phyloP scores from a whole-genome alignment of 2,797 vertebrate genomes.

The Macrochelys suwanniensis region DNA sequence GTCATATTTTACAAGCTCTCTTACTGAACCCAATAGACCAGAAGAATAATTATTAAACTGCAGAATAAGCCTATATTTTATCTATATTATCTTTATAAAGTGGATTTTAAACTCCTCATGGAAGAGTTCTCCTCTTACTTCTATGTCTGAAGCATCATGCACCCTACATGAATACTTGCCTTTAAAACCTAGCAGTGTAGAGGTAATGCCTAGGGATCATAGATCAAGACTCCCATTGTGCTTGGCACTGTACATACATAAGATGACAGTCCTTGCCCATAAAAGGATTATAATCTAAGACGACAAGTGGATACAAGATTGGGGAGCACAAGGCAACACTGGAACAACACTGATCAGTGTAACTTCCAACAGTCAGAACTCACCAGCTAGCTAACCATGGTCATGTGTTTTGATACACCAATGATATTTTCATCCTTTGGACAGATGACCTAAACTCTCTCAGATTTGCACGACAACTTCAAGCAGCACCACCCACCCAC shows the following conservation, averaged over 20 bases:
- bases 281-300: neutral
- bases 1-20: neutral
- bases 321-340: neutral
- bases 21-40: neutral
- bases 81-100: accelerated
- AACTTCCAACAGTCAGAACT: neutral
- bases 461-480: no score
- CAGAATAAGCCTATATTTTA: neutral
- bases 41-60: neutral
- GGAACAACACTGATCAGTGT: neutral
- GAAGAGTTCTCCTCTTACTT: neutral
- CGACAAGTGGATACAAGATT: neutral
- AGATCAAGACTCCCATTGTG: neutral
- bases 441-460: no score
- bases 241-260: no score
- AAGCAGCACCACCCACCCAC: no score
- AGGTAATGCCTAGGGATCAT: neutral
- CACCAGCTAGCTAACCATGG: neutral
- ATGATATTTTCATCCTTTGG: no score
- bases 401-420: neutral
- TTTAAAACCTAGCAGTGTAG: neutral
- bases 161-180: no score
- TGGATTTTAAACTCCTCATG: neutral
- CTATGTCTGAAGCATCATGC: no score
- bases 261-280: no score